phyloP scores from a whole-genome alignment of 2,797 vertebrate genomes.

The Myioborus melanocephalus region DNA sequence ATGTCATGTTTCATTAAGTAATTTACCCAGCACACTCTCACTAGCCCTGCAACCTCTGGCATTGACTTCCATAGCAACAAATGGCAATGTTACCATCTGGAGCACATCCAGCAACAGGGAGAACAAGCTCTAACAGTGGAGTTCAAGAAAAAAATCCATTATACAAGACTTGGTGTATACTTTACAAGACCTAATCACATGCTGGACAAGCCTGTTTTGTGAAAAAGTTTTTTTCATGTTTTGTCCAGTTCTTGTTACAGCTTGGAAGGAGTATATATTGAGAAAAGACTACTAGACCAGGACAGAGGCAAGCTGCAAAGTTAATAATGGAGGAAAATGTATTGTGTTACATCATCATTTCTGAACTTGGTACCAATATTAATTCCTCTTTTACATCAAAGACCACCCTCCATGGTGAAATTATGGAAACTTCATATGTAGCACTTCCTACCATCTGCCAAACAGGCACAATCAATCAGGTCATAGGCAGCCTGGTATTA shows the following conservation, averaged over 20 bases:
- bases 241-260: neutral
- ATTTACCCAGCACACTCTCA: conserved; percentile 11
- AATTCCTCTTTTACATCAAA: neutral
- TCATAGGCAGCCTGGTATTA: neutral
- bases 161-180: neutral
- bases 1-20: conserved; percentile 36
- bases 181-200: neutral
- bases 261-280: neutral
- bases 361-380: neutral
- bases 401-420: rapidly evolving
- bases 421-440: neutral
- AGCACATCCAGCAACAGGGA: neutral
- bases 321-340: neutral
- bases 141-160: neutral
- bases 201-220: neutral
- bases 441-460: neutral
- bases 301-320: neutral
- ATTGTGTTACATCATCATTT: neutral
- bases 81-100: neutral
- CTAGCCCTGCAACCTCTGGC: neutral
- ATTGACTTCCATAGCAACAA: conserved; percentile 63
- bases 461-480: neutral
- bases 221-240: neutral
- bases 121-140: neutral
- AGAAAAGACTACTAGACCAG: neutral